Conservation (phyloP, 2,113 vertebrate species). For the Saimiri boliviensis region DNA sequence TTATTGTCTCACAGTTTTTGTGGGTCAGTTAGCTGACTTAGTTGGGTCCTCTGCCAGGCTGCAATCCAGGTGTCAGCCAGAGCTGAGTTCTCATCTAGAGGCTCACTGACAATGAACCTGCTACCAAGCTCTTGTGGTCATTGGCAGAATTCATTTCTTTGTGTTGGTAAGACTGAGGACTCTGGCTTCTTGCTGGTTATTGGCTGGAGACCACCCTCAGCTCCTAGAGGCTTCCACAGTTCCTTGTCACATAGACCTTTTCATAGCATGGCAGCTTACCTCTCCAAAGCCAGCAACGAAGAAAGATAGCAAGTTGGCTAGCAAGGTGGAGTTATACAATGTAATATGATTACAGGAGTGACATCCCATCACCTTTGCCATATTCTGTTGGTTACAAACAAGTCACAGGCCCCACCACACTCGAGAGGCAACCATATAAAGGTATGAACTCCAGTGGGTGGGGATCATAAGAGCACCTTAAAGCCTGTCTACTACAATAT, state of each 20-base stretch:
- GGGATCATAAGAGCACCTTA: not conserved
- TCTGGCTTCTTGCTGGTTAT: not conserved
- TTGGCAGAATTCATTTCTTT: not conserved
- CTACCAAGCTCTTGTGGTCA: not conserved
- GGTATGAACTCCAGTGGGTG: not conserved
- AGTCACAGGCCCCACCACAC: not conserved
- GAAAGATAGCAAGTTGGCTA: not conserved
- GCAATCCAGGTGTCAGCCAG: not conserved
- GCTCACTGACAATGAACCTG: not conserved
- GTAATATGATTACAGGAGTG: not conserved
- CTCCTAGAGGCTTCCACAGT: not conserved
- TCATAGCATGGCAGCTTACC: not conserved
- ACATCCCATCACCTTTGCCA: not conserved
- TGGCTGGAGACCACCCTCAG: not conserved
- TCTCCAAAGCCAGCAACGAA: constrained; percentile 17
- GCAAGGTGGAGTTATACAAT: not conserved
- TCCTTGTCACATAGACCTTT: not conserved
- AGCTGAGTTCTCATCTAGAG: not conserved
- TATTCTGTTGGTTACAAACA: not conserved
- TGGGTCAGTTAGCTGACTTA: not conserved
- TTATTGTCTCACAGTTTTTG: not conserved
- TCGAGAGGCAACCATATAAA: not conserved
- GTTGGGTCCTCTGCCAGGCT: not conserved
- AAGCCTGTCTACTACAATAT: not conserved
- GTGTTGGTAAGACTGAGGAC: not conserved